Percentiles rank a stretch among this genome's conserved stretches.
These are phyloP conservation scores for Drosophila bifasciata DNA, from an alignment of 1,140 invertebrate genomes.

Conservation along the genomic window DNA sequence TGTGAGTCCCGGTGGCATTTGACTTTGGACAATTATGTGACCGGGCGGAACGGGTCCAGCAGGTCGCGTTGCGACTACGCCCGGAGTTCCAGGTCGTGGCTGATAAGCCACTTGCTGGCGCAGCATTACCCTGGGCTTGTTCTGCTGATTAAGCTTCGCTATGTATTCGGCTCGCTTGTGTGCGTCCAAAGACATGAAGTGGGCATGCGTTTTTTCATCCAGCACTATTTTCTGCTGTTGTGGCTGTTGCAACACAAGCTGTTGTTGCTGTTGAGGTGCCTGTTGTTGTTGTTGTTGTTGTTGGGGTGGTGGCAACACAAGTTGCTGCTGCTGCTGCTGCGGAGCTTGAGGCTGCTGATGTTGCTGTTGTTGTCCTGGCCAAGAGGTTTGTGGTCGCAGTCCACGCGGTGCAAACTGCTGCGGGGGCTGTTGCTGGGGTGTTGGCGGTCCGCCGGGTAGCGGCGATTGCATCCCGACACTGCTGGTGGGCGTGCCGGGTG, in stretches of 20 bases:
- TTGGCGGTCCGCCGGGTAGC: slow-evolving; percentile 62
- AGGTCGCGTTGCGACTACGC: slow-evolving; percentile 85
- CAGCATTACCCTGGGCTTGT: slow-evolving; percentile 85
- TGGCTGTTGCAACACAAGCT: slow-evolving; percentile 79
- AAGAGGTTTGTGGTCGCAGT: slow-evolving; percentile 72
- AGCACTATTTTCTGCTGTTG: slow-evolving; percentile 89
- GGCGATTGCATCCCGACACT: slow-evolving; percentile 79
- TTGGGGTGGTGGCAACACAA: slow-evolving; percentile 71
- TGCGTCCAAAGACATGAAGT: slow-evolving; percentile 92
- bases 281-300: slow-evolving; percentile 84
- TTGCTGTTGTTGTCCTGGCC: slow-evolving; percentile 50
- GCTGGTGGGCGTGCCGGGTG: slow-evolving; percentile 68
- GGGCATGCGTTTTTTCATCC: slow-evolving; percentile 92
- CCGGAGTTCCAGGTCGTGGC: slow-evolving; percentile 85
- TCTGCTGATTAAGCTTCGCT: slow-evolving; percentile 89
- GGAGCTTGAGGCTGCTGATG: slow-evolving; percentile 61
- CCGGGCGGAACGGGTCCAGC: slow-evolving; percentile 85
- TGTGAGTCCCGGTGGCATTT: slow-evolving; percentile 86
- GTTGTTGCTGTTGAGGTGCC: slow-evolving; percentile 78
- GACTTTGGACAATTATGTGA: slow-evolving; percentile 85
- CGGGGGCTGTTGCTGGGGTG: slow-evolving; percentile 61
- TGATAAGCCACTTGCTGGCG: slow-evolving; percentile 85
- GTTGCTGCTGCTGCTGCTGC: slow-evolving; percentile 66
- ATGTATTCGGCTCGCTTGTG: slow-evolving; percentile 91
- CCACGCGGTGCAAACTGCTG: slow-evolving; percentile 65